A percentile compares a stretch with the other conserved stretches of the same genome.
phyloP scores from a whole-genome alignment of 1,140 invertebrate genomes.

The Bursaphelenchus mucronatus region DNA sequence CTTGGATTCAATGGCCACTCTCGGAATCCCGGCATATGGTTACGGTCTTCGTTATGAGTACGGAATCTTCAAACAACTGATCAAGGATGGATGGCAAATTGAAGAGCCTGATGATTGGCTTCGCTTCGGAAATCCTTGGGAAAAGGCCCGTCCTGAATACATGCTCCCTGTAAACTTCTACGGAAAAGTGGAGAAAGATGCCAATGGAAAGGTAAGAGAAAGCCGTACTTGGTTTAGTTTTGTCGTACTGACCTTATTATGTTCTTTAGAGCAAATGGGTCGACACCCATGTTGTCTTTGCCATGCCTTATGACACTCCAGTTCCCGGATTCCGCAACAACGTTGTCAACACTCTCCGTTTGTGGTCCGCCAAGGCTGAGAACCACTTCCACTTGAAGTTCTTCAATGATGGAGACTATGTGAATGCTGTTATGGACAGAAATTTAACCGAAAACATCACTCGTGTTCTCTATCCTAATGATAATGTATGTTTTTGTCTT shows the following conservation, averaged over 20 bases:
- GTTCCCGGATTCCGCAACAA: conserved; percentile 97
- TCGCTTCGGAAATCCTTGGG: conserved; percentile 90
- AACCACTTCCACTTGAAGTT: conserved; percentile 93
- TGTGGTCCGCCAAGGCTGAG: conserved; percentile 98
- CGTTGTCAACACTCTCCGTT: conserved; percentile 88
- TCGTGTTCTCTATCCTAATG: conserved; percentile 75
- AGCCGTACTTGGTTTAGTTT: no score
- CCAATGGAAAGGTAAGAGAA: conserved; percentile 69
- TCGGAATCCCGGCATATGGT: conserved; percentile 96
- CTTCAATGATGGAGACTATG: conserved; percentile 75
- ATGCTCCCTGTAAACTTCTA: conserved; percentile 90
- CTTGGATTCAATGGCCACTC: conserved; percentile 91
- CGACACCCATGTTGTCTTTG: conserved; percentile 75
- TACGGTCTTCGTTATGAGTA: conserved; percentile 99
- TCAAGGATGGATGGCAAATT: conserved; percentile 86
- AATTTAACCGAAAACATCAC: conserved; percentile 97
- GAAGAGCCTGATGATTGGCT: conserved; percentile 99
- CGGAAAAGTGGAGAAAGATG: conserved; percentile 79
- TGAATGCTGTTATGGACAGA: conserved; percentile 93
- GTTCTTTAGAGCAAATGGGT: conserved; percentile 32
- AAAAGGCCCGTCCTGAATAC: conserved; percentile 88
- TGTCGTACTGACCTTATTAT: no score
- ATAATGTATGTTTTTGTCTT: no score
- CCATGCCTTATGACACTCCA: conserved; percentile 96
- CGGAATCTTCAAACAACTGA: conserved; percentile 95